Base-by-base conservation (phyloP, 30 jellyfish, hydroid and myxozoan species). In the Aurelia coerulea region DNA sequence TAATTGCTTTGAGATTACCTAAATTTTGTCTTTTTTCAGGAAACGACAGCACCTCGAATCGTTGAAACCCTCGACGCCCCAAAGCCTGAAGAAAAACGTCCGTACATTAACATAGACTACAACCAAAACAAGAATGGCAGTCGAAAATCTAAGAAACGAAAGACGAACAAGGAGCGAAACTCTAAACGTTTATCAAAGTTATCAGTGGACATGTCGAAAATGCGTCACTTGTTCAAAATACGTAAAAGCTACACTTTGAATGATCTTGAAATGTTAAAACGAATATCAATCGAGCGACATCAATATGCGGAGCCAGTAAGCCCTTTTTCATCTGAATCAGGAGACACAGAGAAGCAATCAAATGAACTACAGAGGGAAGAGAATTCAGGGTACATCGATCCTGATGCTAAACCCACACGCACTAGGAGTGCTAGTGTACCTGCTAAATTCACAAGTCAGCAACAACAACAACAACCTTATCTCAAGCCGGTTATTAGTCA, bases 371-470 rank as follows among this genome's bases (percentile, higher is more conserved):
- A 32, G 33, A 46, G 2, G 17, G 77, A 17, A 17, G 84, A 71
- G 9, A 58, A 11, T 1, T 81, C 91, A 39, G 92, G 75, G 79
- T 83, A 83, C 39, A 16, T 83, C 4, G 92, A 83, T 62, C 92
- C 92, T 10, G 80, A 70, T 60, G 64, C 80, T 12, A 83, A 83
- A 23, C 29, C 68, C 42, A 76, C 73, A 66, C 54, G 92, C 35
- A 76, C 65, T 14, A 31, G 92, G 18, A 83, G 92, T 72, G 85
- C 92, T 11, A 83, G 92, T 31, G 92, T 83, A 2, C 92, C 92
- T 14, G 85, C 92, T 11, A 83, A 83, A 41, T 52, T 83, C 13
- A 11, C 80, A 4, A 35, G 59, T 23, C 86, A 72, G 62, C 84
- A 71, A 1, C 71, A 39, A 39, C 68, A 13, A 60, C 70, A 60